Conservation (phyloP, 1,140 invertebrate species). For the Planococcus citri region DNA sequence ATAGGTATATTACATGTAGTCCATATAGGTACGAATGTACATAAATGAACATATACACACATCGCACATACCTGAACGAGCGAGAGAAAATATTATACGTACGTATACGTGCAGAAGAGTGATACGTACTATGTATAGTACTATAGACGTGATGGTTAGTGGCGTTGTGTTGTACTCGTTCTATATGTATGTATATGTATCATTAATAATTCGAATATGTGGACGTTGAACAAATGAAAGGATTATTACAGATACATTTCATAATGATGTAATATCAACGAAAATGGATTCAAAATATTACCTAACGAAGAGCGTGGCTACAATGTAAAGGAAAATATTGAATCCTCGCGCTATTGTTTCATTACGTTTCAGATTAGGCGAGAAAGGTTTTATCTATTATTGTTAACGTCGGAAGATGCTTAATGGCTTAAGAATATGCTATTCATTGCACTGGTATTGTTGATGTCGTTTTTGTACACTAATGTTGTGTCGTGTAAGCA, state of each 20-base stretch:
- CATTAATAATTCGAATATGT: constrained; percentile 1
- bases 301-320: background rate
- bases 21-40: background rate
- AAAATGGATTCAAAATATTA: background rate
- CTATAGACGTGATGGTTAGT: too few relatives aligned
- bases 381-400: background rate
- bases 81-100: background rate
- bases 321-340: background rate
- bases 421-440: background rate
- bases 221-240: constrained; percentile 6
- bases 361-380: background rate
- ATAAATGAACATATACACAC: background rate
- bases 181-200: background rate
- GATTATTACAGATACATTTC: constrained; percentile 8
- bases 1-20: background rate
- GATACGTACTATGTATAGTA: too few relatives aligned
- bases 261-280: background rate
- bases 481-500: background rate
- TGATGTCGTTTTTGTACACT: background rate
- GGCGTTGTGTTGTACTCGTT: too few relatives aligned
- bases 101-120: background rate
- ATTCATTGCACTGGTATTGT: background rate
- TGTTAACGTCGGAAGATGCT: background rate
- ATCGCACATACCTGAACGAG: too few relatives aligned
- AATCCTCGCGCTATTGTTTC: background rate